Conservation (phyloP, 2,797 vertebrate species). For the Apogon hyalosoma region DNA sequence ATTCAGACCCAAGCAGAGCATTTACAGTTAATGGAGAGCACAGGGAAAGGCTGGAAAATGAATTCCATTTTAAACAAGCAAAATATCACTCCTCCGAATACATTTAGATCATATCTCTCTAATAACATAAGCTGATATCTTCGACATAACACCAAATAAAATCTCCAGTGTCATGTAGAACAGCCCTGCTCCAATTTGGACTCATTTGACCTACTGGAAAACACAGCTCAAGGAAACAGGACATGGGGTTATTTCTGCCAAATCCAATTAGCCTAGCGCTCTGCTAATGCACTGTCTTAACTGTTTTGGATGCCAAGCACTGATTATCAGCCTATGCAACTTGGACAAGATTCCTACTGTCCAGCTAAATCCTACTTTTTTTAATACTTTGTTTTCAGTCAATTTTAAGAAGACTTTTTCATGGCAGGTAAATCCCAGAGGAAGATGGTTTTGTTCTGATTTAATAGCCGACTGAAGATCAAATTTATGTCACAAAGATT, state of each 20-base stretch:
- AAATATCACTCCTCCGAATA: too few relatives aligned
- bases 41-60: too few relatives aligned
- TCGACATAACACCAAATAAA: not conserved
- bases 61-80: too few relatives aligned
- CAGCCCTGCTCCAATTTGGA: conserved; percentile 17
- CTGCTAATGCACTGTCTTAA: conserved; percentile 73
- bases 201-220: conserved; percentile 24
- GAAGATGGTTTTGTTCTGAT: conserved; percentile 1
- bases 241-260: conserved; percentile 74
- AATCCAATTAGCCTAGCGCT: conserved; percentile 76
- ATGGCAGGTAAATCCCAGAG: conserved; percentile 28
- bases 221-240: conserved; percentile 45
- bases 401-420: conserved; percentile 39
- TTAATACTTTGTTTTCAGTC: conserved; percentile 17
- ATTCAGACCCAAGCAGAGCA: too few relatives aligned
- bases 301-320: conserved; percentile 58
- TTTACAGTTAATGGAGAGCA: too few relatives aligned
- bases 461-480: conserved; percentile 24
- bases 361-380: conserved; percentile 31
- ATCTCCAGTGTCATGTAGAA: not conserved
- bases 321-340: conserved; percentile 77
- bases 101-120: too few relatives aligned
- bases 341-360: conserved; percentile 46
- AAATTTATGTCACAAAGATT: conserved; percentile 19
- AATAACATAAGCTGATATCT: not conserved